Evolutionary conservation across 2,797 vertebrate species (phyloP).

Genomic region (Lerista edwardsae): DNA sequence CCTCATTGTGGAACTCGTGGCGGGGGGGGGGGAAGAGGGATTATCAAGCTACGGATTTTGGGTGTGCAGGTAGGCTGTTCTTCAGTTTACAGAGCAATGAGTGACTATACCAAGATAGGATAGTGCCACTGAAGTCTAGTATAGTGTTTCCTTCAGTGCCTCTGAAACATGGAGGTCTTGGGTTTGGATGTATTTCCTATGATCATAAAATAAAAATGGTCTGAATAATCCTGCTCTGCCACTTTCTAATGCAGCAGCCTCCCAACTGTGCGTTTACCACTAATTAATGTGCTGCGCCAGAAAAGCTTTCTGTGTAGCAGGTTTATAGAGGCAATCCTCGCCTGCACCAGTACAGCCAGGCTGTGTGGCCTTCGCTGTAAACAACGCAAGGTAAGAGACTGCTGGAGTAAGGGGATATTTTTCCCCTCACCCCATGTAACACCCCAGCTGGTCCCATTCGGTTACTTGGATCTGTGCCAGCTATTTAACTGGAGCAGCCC

Average conservation of each 20-base stretch:
- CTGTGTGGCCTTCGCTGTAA: no score
- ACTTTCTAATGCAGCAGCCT: not conserved
- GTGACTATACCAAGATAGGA: not conserved
- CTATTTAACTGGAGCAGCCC: no score
- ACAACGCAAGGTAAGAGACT: no score
- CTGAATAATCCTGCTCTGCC: not conserved
- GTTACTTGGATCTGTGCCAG: no score
- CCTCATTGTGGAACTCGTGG: not conserved
- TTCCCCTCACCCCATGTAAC: no score
- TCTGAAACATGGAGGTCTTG: not conserved
- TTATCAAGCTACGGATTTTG: not conserved
- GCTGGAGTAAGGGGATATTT: no score
- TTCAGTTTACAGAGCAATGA: not conserved
- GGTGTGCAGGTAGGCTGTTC: not conserved
- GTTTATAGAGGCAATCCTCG: not conserved
- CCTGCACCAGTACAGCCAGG: no score
- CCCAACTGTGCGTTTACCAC: not conserved
- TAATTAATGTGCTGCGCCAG: not conserved
- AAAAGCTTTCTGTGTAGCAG: not conserved
- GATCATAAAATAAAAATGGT: not conserved
- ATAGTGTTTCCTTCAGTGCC: not conserved
- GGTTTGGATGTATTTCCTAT: not conserved
- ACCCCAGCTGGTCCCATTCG: no score
- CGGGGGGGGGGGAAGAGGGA: no score
- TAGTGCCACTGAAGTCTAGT: no score